phyloP scores from a whole-genome alignment of 2,113 vertebrate species.

The Erythrolamprus reginae region DNA sequence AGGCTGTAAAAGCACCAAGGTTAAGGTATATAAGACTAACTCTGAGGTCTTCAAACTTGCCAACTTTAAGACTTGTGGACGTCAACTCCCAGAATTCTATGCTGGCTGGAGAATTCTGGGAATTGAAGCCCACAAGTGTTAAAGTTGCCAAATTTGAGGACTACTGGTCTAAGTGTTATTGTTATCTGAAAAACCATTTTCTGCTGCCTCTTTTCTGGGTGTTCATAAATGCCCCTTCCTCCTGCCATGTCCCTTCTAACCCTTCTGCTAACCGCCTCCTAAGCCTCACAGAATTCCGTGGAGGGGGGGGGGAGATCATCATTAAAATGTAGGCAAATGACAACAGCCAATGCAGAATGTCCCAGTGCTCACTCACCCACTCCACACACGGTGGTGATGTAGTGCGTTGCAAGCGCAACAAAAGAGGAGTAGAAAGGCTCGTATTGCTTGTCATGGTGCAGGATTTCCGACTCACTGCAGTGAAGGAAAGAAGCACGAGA shows the following conservation, averaged over 20 bases:
- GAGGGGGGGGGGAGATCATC: no score
- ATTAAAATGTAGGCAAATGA: not conserved
- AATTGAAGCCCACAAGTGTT: no score
- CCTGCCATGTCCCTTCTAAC: not conserved
- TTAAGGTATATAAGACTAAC: no score
- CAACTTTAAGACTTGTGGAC: no score
- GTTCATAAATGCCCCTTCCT: not conserved
- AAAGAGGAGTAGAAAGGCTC: constrained; percentile 99
- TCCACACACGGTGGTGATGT: constrained; percentile 95
- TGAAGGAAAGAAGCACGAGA: constrained; percentile 22
- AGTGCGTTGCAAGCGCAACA: constrained; percentile 96
- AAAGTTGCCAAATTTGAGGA: no score
- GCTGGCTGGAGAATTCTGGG: no score
- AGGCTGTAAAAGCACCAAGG: no score
- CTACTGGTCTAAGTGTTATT: no score
- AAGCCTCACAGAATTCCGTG: not conserved
- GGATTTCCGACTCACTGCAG: constrained; percentile 90
- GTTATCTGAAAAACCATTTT: not conserved
- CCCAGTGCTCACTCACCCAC: constrained; percentile 79
- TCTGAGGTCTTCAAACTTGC: no score
- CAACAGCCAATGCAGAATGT: not conserved
- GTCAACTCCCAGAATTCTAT: no score
- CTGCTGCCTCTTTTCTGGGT: not conserved
- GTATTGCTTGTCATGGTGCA: constrained; percentile 97
- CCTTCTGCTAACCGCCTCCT: not conserved